Conservation (phyloP, 2,797 vertebrate species). For the Silurus lanzhouensis region DNA sequence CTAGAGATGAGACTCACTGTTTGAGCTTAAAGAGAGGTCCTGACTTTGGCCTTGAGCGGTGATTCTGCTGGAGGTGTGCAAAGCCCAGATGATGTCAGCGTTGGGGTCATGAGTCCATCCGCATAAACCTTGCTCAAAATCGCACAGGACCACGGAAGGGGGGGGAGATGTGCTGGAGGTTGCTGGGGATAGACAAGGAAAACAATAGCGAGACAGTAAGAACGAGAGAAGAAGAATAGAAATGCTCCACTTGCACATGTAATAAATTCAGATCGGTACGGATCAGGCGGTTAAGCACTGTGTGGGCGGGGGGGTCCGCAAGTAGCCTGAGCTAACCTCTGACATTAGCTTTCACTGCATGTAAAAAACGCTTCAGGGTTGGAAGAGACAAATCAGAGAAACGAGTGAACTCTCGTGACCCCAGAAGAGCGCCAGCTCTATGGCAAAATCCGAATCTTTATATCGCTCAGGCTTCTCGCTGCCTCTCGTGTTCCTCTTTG, state of each 20-base stretch:
- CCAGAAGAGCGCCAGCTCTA: neutral
- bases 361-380: conserved; percentile 11
- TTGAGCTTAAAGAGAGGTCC: conserved; percentile 53
- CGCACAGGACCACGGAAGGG: conserved; percentile 79
- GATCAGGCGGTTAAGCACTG: conserved; percentile 31
- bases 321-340: conserved; percentile 37
- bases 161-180: conserved; percentile 64
- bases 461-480: neutral
- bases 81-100: conserved; percentile 82
- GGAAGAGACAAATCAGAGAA: neutral
- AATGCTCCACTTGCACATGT: neutral
- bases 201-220: neutral
- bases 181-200: conserved; percentile 35
- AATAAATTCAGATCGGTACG: conserved; percentile 45
- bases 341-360: conserved; percentile 5
- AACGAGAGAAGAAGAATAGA: conserved; percentile 11
- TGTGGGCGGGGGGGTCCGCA: conserved; percentile 25
- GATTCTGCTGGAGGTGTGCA: conserved; percentile 73
- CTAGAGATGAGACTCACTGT: conserved; percentile 50
- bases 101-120: conserved; percentile 87
- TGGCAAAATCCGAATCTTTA: neutral
- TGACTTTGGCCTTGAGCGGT: conserved; percentile 53
- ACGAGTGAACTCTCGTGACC: neutral
- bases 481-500: neutral
- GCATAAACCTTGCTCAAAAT: conserved; percentile 86